Conservation (phyloP, 2,113 vertebrate species). For the Euleptes europaea region DNA sequence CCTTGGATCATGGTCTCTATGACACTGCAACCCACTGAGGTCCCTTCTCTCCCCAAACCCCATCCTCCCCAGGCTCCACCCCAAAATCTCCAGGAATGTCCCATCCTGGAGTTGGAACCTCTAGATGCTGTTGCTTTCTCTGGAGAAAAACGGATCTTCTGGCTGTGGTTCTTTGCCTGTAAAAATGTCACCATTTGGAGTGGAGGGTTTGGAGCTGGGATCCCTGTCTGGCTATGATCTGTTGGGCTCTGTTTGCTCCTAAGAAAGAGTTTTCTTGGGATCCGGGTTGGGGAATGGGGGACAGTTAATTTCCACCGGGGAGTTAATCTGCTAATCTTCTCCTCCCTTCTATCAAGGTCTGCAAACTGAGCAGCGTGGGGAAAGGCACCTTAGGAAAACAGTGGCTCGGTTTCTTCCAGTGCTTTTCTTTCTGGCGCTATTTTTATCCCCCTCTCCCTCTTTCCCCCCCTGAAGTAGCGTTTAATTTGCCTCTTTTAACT, state of each 20-base stretch:
- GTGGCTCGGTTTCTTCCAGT: not conserved
- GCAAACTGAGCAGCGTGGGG: not conserved
- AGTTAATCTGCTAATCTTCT: not conserved
- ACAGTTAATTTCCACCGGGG: not conserved
- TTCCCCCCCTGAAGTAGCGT: not conserved
- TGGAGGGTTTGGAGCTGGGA: not conserved
- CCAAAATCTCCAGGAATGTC: no score
- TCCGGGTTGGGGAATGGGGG: no score
- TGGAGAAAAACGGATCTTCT: not conserved
- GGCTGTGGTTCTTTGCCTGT: not conserved
- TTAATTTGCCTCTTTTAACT: slow-evolving; percentile 23
- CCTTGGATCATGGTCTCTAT: no score
- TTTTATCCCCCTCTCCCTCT: not conserved
- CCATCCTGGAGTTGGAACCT: no score
- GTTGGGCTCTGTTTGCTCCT: not conserved
- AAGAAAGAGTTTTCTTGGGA: not conserved
- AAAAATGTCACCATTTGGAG: not conserved
- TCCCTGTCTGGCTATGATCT: not conserved
- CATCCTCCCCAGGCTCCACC: no score
- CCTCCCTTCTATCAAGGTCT: not conserved
- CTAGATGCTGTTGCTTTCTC: not conserved
- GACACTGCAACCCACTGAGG: no score
- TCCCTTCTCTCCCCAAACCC: no score
- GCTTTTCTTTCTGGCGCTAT: not conserved
- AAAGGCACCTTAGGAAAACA: not conserved